Evolutionary conservation across 2,113 vertebrate genomes (phyloP).

Genomic region (Butorides virescens): DNA sequence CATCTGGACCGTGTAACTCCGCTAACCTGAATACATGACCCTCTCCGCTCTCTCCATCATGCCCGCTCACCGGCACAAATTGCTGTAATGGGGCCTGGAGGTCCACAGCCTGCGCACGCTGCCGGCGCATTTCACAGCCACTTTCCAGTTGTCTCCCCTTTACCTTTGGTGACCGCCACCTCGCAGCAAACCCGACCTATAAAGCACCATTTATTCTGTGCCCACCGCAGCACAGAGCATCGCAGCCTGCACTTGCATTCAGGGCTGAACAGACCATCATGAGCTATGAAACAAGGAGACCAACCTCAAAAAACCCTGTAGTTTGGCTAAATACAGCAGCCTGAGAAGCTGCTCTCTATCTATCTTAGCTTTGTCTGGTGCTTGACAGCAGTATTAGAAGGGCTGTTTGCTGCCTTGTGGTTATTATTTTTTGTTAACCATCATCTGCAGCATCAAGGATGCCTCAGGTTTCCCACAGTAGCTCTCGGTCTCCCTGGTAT

Average conservation of each 20-base stretch:
- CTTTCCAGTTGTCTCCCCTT: neutral
- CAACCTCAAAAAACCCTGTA: neutral
- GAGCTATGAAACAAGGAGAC: neutral
- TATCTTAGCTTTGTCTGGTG: neutral
- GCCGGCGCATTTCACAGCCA: neutral
- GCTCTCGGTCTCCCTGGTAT: neutral
- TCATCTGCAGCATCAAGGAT: neutral
- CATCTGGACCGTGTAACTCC: neutral
- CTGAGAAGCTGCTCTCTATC: neutral
- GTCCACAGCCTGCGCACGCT: neutral
- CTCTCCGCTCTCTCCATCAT: neutral
- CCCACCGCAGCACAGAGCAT: neutral
- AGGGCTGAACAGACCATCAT: neutral
- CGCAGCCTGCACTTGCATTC: accelerated
- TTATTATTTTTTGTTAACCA: neutral
- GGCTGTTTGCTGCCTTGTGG: neutral
- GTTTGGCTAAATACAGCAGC: neutral
- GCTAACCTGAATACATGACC: neutral
- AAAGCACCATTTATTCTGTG: neutral
- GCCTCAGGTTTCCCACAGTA: neutral
- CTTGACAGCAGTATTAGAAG: neutral
- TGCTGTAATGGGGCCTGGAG: neutral
- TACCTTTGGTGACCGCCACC: neutral
- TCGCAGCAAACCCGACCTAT: neutral
- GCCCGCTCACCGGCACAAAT: neutral